phyloP scores from a whole-genome alignment of 2,797 vertebrate genomes.

The Cottoperca gobio region DNA sequence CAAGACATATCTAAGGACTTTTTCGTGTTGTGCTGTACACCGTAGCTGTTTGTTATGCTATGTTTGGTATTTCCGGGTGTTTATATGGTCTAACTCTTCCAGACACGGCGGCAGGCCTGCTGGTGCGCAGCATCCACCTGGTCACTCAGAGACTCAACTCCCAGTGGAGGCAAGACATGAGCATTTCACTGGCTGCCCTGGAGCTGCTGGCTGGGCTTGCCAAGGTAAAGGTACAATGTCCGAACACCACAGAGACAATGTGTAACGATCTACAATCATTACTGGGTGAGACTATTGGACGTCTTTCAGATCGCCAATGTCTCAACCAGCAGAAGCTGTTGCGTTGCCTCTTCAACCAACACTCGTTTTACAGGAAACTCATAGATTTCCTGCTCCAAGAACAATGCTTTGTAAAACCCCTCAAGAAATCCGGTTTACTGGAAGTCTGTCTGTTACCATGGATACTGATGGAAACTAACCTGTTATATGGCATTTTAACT shows the following conservation, averaged over 20 bases:
- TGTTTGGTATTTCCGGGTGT: conserved; percentile 89
- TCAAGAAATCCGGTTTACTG: not conserved
- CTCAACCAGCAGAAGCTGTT: not conserved
- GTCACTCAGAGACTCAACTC: conserved; percentile 96
- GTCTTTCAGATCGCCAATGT: not conserved
- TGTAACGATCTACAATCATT: conserved; percentile 7
- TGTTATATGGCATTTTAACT: not conserved
- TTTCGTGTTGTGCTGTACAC: conserved; percentile 23
- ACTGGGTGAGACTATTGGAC: not conserved
- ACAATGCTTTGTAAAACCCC: not conserved
- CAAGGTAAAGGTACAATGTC: conserved; percentile 85
- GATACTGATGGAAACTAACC: not conserved
- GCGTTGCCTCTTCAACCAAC: not conserved
- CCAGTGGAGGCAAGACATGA: conserved; percentile 97
- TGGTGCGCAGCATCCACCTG: conserved; percentile 97
- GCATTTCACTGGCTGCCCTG: conserved; percentile 94
- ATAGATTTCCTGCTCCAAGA: not conserved
- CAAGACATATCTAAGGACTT: conserved; percentile 15
- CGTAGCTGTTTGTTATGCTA: conserved; percentile 65
- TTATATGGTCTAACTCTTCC: conserved; percentile 92
- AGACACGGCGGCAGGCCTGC: conserved; percentile 96
- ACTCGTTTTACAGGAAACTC: not conserved
- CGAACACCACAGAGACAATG: not conserved
- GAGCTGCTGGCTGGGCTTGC: conserved; percentile 96
- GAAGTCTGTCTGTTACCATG: not conserved